Evolutionary conservation across 1,140 invertebrate genomes (phyloP).

Genomic region (Drosophila mayri): DNA sequence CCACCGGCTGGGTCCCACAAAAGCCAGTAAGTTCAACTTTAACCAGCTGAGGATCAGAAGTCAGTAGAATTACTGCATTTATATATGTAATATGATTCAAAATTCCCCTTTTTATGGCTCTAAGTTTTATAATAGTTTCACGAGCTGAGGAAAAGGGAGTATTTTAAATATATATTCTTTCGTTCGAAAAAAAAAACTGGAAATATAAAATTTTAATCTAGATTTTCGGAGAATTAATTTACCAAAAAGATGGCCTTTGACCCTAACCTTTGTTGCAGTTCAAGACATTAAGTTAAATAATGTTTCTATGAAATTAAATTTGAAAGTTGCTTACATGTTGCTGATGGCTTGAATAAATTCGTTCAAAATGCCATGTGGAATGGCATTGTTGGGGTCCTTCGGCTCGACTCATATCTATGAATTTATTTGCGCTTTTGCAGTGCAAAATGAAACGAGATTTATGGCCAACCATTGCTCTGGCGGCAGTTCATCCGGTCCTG

Average conservation of each 20-base stretch:
- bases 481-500: slow-evolving; percentile 23
- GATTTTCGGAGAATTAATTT: neutral
- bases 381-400: slow-evolving; percentile 24
- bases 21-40: slow-evolving; percentile 55
- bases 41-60: slow-evolving; percentile 53
- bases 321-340: neutral
- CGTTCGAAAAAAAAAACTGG: neutral
- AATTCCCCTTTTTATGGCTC: neutral
- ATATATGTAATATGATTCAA: neutral
- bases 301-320: slow-evolving; percentile 32
- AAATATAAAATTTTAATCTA: neutral
- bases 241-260: neutral
- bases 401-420: slow-evolving; percentile 33
- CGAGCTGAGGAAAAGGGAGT: neutral
- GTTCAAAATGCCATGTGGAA: slow-evolving; percentile 18
- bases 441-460: slow-evolving; percentile 38
- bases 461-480: slow-evolving; percentile 15
- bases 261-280: neutral
- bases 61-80: neutral
- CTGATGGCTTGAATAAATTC: slow-evolving; percentile 26
- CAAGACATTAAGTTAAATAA: neutral
- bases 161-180: neutral
- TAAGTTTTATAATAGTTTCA: neutral
- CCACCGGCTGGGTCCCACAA: slow-evolving; percentile 30
- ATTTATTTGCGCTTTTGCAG: slow-evolving; percentile 44